Evolutionary conservation across 2,113 vertebrate genomes (phyloP).

Genomic region (Aspidoscelis tigris): DNA sequence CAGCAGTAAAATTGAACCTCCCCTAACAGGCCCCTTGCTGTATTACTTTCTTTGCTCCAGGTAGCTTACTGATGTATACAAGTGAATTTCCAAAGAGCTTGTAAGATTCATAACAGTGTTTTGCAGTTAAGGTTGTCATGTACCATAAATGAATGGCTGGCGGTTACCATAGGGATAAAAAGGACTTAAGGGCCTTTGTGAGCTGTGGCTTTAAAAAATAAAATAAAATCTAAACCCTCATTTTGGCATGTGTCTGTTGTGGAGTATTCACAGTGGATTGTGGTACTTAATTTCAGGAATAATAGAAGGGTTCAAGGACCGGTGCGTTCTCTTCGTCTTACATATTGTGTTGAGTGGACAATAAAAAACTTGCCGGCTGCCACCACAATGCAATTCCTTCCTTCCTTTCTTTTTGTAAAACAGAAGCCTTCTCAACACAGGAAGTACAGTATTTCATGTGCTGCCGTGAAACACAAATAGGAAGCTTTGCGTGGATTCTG

Average conservation of each 20-base stretch:
- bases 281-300: slow-evolving; percentile 36
- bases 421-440: background rate
- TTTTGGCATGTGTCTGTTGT: slow-evolving; percentile 50
- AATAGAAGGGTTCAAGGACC: slow-evolving; percentile 25
- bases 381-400: background rate
- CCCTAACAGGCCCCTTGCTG: background rate
- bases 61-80: slow-evolving; percentile 40
- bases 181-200: slow-evolving; percentile 52
- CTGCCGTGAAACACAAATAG: background rate
- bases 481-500: no score
- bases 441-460: background rate
- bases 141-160: slow-evolving; percentile 60
- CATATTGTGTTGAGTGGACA: slow-evolving; percentile 40
- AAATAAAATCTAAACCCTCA: slow-evolving; percentile 36
- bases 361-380: slow-evolving; percentile 17
- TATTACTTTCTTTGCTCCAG: slow-evolving; percentile 39
- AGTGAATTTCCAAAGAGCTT: slow-evolving; percentile 44
- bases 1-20: background rate
- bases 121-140: slow-evolving; percentile 56
- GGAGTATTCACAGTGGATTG: background rate
- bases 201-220: slow-evolving; percentile 21
- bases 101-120: slow-evolving; percentile 55
- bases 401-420: background rate
- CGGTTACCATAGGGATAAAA: slow-evolving; percentile 68
- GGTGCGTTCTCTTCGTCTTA: slow-evolving; percentile 27